Evolutionary conservation across 2,888 invertebrate species (phyloP).

Genomic region (Linyphia triangularis): DNA sequence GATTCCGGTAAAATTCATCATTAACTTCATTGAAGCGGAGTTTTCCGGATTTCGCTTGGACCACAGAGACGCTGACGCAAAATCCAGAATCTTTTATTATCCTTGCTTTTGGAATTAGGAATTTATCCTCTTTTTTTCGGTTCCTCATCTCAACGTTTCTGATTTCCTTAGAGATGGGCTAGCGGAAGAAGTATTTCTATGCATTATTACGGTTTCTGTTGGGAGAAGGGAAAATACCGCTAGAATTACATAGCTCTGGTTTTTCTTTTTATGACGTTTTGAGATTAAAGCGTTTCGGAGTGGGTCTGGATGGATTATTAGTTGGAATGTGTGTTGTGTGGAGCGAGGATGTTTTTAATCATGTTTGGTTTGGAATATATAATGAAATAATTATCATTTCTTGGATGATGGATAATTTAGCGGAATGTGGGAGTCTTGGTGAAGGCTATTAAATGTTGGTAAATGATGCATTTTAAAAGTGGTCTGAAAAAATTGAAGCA

Average conservation of each 20-base stretch:
- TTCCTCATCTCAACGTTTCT: background rate
- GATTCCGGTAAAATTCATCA: background rate
- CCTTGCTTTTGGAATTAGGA: conserved; percentile 14
- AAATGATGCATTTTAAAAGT: too few species aligned
- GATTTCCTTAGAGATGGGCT: conserved; percentile 42
- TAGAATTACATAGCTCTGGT: background rate
- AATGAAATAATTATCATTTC: too few species aligned
- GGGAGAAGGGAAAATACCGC: background rate
- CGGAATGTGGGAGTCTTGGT: too few species aligned
- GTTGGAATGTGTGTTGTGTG: background rate
- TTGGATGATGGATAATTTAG: too few species aligned
- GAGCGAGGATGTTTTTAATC: too few species aligned
- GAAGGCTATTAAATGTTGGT: too few species aligned
- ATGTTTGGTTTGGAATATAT: too few species aligned
- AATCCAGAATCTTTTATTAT: conserved; percentile 15
- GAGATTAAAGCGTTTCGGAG: background rate
- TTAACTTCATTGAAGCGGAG: background rate
- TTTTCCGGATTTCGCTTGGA: background rate
- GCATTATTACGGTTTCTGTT: conserved; percentile 11
- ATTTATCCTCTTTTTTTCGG: conserved; percentile 8
- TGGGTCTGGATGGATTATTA: background rate
- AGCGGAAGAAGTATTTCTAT: conserved; percentile 15
- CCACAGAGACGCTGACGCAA: too few species aligned
- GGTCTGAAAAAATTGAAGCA: too few species aligned
- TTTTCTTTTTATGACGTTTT: background rate